Evolutionary conservation across 2,888 invertebrate genomes (phyloP).

Genomic region (Rhingia rostrata): DNA sequence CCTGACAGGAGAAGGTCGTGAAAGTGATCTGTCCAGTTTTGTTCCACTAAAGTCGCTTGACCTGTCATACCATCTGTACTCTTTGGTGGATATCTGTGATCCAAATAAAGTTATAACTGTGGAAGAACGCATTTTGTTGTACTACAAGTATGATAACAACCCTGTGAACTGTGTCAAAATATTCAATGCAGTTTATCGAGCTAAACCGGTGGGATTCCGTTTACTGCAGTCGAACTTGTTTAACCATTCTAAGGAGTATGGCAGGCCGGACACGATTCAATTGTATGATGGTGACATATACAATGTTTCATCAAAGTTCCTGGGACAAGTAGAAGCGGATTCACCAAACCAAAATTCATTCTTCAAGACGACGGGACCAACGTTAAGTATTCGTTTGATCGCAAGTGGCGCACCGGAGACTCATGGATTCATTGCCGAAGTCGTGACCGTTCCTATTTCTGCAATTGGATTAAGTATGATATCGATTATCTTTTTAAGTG

Average conservation of each 20-base stretch:
- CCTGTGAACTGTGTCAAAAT: conserved; percentile 99
- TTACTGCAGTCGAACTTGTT: conserved; percentile 96
- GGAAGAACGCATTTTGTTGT: conserved; percentile 94
- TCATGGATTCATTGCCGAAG: conserved; percentile 98
- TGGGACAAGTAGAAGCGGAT: conserved; percentile 89
- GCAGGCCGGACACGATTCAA: conserved; percentile 91
- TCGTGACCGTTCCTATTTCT: conserved; percentile 96
- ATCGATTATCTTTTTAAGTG: not conserved
- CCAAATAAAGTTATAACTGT: conserved; percentile 95
- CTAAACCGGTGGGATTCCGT: conserved; percentile 95
- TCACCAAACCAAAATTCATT: conserved; percentile 89
- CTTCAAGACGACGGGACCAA: conserved; percentile 89
- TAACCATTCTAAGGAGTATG: conserved; percentile 91
- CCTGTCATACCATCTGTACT: conserved; percentile 95
- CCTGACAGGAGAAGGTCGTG: conserved; percentile 95
- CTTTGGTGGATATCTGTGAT: conserved; percentile 97
- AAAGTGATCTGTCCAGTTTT: conserved; percentile 94
- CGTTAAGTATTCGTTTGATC: conserved; percentile 94
- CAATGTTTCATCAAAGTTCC: conserved; percentile 89
- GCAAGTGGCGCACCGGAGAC: conserved; percentile 97
- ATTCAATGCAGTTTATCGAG: conserved; percentile 92
- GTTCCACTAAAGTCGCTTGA: conserved; percentile 91
- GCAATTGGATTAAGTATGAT: conserved; percentile 93
- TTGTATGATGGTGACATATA: conserved; percentile 97
- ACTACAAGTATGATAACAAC: conserved; percentile 98